A percentile compares a stretch with the other conserved stretches of the same genome.
These are phyloP conservation scores for Gonatopus flavifemur DNA, from an alignment of 1,140 invertebrate species.

Conservation along the genomic window DNA sequence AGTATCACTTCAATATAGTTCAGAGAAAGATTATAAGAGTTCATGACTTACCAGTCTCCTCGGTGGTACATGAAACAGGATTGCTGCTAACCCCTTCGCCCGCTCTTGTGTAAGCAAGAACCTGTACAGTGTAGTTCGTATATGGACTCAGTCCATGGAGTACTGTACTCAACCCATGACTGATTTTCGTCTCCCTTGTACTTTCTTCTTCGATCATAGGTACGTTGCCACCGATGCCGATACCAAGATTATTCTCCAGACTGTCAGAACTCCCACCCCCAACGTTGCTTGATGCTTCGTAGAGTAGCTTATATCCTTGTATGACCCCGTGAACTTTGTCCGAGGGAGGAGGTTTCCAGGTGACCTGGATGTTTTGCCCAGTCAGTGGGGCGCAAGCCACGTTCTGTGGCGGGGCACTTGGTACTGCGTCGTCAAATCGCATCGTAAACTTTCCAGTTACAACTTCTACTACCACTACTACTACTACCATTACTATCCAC, in stretches of 20 bases:
- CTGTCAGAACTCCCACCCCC: conserved; percentile 20
- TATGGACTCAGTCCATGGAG: conserved; percentile 68
- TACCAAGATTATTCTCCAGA: too few relatives aligned
- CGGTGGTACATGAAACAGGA: conserved; percentile 71
- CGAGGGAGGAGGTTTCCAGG: conserved; percentile 73
- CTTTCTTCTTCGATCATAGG: conserved; percentile 52
- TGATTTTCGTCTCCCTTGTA: conserved; percentile 63
- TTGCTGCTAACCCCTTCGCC: conserved; percentile 74
- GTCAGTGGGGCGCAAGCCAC: conserved; percentile 68
- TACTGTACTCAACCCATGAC: conserved; percentile 58
- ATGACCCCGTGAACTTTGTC: conserved; percentile 73
- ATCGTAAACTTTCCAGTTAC: too few relatives aligned
- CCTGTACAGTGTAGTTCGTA: conserved; percentile 79
- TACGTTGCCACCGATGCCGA: too few relatives aligned
- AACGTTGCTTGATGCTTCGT: conserved; percentile 63
- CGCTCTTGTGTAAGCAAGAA: conserved; percentile 74
- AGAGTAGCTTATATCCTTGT: conserved; percentile 79
- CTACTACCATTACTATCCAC: too few relatives aligned
- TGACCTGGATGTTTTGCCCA: conserved; percentile 73
- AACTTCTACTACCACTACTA: too few relatives aligned
- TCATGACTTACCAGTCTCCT: conserved; percentile 64
- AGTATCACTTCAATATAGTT: too few relatives aligned
- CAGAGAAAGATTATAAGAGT: too few relatives aligned
- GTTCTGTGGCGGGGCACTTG: conserved; percentile 67
- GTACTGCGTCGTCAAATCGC: conserved; percentile 62